phyloP scores from a whole-genome alignment of 1,140 invertebrate species.

The Hylaeus anthracinus region DNA sequence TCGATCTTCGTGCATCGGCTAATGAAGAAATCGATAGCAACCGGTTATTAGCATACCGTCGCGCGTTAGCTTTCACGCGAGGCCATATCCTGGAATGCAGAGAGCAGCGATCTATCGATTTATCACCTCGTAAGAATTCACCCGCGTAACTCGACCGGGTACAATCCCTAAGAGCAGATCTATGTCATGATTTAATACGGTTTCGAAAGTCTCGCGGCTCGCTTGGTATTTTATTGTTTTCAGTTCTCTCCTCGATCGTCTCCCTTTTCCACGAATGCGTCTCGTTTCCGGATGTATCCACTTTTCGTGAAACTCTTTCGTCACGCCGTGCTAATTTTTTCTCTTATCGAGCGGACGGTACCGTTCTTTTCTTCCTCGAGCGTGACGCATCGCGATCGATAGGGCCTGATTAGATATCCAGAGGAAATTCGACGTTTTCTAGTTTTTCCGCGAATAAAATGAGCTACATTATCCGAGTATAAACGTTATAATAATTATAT shows the following conservation, averaged over 20 bases:
- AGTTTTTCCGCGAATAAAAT: too few species aligned
- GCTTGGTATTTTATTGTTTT: constrained; percentile 67
- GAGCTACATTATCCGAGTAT: too few species aligned
- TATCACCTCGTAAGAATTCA: constrained; percentile 47
- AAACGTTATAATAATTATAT: too few species aligned
- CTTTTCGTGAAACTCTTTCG: constrained; percentile 51
- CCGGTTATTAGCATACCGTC: constrained; percentile 34
- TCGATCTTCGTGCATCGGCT: not conserved
- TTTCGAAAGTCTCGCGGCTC: constrained; percentile 68
- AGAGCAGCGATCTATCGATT: constrained; percentile 42
- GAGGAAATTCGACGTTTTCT: not conserved
- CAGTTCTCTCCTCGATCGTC: constrained; percentile 25
- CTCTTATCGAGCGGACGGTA: not conserved
- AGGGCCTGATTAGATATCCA: constrained; percentile 8
- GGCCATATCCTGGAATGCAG: constrained; percentile 45
- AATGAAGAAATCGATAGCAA: constrained; percentile 42
- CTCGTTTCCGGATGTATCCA: constrained; percentile 52
- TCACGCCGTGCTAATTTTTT: not conserved
- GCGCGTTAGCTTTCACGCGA: constrained; percentile 37
- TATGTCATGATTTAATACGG: constrained; percentile 61
- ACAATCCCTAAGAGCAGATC: constrained; percentile 24
- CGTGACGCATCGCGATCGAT: not conserved
- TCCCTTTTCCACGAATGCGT: constrained; percentile 24
- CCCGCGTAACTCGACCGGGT: constrained; percentile 34
- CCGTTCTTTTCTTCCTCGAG: not conserved